Evolutionary conservation across 2,113 vertebrate species (phyloP).

Genomic region (Heliornis fulica): DNA sequence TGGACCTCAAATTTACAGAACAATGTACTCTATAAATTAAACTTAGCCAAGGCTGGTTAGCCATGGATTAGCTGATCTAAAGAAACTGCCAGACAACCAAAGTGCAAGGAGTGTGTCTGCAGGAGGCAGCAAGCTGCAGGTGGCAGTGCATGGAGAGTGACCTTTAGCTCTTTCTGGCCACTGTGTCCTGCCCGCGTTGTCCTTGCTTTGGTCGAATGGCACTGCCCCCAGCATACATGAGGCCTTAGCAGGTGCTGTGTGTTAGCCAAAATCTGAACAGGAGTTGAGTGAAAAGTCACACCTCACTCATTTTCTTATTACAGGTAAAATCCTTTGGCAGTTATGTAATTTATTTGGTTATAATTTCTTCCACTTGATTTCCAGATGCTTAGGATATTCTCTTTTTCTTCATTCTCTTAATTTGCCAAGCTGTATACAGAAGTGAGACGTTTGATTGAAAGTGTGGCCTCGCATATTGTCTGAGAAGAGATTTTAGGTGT

Average conservation of each 20-base stretch:
- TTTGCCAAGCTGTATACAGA: not conserved
- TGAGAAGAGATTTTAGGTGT: not conserved
- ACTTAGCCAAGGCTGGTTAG: no score
- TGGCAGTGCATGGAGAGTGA: not conserved
- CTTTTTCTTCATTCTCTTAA: not conserved
- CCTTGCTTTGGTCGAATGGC: not conserved
- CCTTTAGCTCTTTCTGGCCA: not conserved
- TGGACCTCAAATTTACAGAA: not conserved
- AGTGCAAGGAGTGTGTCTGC: not conserved
- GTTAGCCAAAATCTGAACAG: not conserved
- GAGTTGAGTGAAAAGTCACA: not conserved
- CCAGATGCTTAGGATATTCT: not conserved
- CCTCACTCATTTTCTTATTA: not conserved
- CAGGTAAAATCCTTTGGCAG: not conserved
- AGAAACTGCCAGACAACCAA: not conserved
- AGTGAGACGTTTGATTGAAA: not conserved
- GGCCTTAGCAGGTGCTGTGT: not conserved
- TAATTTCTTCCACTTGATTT: not conserved
- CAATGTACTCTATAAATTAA: not conserved
- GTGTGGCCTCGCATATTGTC: not conserved
- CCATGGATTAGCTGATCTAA: not conserved
- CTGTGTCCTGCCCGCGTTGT: rapidly evolving
- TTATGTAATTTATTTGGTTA: not conserved
- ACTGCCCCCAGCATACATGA: not conserved
- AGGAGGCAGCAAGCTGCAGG: not conserved